Percentiles rank a stretch among this genome's conserved stretches.
Conservation (phyloP, 2,113 vertebrate species). For the Polyodon spathula region DNA sequence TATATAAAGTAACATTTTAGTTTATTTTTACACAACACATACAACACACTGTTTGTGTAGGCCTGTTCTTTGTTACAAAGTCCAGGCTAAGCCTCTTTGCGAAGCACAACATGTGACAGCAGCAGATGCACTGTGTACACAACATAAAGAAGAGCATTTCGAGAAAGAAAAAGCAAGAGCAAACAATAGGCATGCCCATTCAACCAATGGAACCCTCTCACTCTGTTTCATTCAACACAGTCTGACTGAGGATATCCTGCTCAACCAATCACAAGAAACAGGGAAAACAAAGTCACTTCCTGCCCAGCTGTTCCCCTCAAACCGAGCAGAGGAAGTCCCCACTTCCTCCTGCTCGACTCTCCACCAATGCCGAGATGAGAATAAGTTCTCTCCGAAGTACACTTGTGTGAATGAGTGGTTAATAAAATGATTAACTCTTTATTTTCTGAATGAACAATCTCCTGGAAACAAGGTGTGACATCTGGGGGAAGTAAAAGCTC, state of each 20-base stretch:
- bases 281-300: slow-evolving; percentile 74
- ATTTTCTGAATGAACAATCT: not conserved
- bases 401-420: not conserved
- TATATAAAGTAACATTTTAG: too few species aligned
- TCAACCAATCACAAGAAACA: slow-evolving; percentile 44
- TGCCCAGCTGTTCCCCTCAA: slow-evolving; percentile 63
- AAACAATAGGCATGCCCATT: slow-evolving; percentile 25
- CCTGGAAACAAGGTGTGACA: not conserved
- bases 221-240: slow-evolving; percentile 54
- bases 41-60: too few species aligned
- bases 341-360: slow-evolving; percentile 51
- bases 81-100: too few species aligned
- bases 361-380: slow-evolving; percentile 12
- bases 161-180: too few species aligned
- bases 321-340: slow-evolving; percentile 57
- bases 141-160: too few species aligned
- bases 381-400: not conserved
- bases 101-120: too few species aligned
- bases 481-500: not conserved
- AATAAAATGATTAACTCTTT: not conserved
- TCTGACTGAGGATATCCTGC: slow-evolving; percentile 70
- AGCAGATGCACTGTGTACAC: too few species aligned
- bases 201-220: slow-evolving; percentile 37
- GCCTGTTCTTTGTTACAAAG: too few species aligned
- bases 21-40: too few species aligned